Conservation (phyloP, 2,888 invertebrate species). For the Ligdia adustata region DNA sequence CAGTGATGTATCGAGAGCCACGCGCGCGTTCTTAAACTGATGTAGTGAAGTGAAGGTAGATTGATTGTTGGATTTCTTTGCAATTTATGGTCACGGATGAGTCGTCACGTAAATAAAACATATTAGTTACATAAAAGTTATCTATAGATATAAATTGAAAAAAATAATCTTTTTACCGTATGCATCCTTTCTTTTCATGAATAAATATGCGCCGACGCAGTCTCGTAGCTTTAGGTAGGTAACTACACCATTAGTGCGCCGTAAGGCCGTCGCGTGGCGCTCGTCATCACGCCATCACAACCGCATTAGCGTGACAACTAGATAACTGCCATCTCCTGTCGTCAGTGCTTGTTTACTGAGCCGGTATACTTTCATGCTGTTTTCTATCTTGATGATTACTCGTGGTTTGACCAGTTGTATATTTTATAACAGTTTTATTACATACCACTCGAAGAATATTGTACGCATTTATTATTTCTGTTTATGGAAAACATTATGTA, state of each 20-base stretch:
- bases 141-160: too few species aligned
- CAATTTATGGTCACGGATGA: constrained; percentile 5
- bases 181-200: too few species aligned
- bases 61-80: constrained; percentile 14
- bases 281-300: constrained; percentile 22
- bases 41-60: constrained; percentile 2
- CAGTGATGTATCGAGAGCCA: constrained; percentile 13
- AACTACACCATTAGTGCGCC: constrained; percentile 20
- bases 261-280: constrained; percentile 25
- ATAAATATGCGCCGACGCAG: background rate
- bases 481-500: too few species aligned
- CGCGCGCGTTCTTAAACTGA: constrained; percentile 1
- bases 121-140: too few species aligned
- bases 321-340: constrained; percentile 14
- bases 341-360: constrained; percentile 2
- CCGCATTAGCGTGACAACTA: constrained; percentile 24
- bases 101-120: constrained; percentile 1
- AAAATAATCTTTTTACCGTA: too few species aligned
- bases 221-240: constrained; percentile 12
- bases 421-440: too few species aligned
- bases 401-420: too few species aligned
- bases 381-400: too few species aligned
- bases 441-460: too few species aligned
- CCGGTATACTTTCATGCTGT: background rate
- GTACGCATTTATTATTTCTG: too few species aligned